phyloP scores from a whole-genome alignment of 1,140 invertebrate species.

The Antheraea pernyi region DNA sequence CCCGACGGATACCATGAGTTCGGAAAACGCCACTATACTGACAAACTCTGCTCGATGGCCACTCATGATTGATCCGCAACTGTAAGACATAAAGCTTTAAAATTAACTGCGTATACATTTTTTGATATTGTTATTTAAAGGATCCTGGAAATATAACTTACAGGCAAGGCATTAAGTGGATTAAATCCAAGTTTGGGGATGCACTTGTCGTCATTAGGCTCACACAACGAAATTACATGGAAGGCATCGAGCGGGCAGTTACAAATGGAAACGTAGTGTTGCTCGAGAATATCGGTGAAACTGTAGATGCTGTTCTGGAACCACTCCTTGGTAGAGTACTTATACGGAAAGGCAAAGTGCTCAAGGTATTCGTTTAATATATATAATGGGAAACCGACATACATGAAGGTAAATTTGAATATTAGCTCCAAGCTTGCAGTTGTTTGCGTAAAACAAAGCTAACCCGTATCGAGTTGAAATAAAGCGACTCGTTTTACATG shows the following conservation, averaged over 20 bases:
- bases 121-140: too few species aligned
- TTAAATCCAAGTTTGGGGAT: slow-evolving; percentile 90
- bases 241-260: slow-evolving; percentile 90
- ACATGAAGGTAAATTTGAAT: too few species aligned
- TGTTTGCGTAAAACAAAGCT: too few species aligned
- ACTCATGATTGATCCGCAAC: slow-evolving; percentile 95
- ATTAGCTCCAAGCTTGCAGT: too few species aligned
- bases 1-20: slow-evolving; percentile 95
- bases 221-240: slow-evolving; percentile 91
- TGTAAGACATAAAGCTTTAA: slow-evolving; percentile 57
- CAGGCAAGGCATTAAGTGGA: slow-evolving; percentile 97
- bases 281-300: slow-evolving; percentile 95
- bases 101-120: too few species aligned
- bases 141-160: slow-evolving; percentile 1
- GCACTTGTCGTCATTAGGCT: slow-evolving; percentile 87
- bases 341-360: slow-evolving; percentile 80
- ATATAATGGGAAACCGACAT: too few species aligned
- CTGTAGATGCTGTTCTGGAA: slow-evolving; percentile 93
- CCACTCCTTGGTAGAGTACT: slow-evolving; percentile 93
- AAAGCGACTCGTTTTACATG: too few species aligned
- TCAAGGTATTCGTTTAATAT: slow-evolving; percentile 68
- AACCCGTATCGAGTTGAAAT: too few species aligned
- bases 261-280: slow-evolving; percentile 86
- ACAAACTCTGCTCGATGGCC: slow-evolving; percentile 95
- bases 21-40: slow-evolving; percentile 96